These are phyloP conservation scores for Microchirus variegatus DNA, from an alignment of 2,797 vertebrate species.

Conservation along the genomic window DNA sequence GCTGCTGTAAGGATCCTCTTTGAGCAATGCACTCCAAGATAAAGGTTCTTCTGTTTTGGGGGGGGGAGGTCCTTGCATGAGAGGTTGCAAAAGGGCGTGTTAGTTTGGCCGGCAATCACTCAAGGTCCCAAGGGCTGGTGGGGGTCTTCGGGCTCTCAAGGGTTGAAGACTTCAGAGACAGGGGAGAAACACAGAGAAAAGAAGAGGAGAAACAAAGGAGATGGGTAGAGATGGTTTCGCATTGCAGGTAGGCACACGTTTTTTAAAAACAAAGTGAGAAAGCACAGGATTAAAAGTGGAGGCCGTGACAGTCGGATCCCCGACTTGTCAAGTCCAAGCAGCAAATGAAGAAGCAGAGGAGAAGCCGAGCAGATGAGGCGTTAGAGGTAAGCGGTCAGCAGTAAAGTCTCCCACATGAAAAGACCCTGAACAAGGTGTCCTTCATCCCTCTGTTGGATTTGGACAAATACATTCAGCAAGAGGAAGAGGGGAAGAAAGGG, in stretches of 20 bases:
- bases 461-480: slow-evolving; percentile 81
- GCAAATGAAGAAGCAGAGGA: slow-evolving; percentile 73
- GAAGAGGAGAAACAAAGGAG: slow-evolving; percentile 80
- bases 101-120: slow-evolving; percentile 80
- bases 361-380: slow-evolving; percentile 70
- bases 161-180: slow-evolving; percentile 84
- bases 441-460: slow-evolving; percentile 65
- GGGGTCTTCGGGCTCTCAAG: slow-evolving; percentile 84
- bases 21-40: slow-evolving; percentile 61
- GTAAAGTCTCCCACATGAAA: slow-evolving; percentile 63
- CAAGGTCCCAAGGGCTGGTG: slow-evolving; percentile 84
- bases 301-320: slow-evolving; percentile 58
- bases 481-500: slow-evolving; percentile 53
- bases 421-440: slow-evolving; percentile 62
- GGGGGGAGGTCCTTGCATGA: slow-evolving; percentile 59
- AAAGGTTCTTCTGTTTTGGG: slow-evolving; percentile 62
- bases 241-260: slow-evolving; percentile 65
- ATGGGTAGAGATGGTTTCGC: slow-evolving; percentile 80
- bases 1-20: slow-evolving; percentile 55
- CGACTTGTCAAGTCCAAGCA: slow-evolving; percentile 76
- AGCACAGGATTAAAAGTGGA: slow-evolving; percentile 64
- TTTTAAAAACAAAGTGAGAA: slow-evolving; percentile 56
- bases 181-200: slow-evolving; percentile 83
- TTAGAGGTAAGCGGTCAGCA: slow-evolving; percentile 59
- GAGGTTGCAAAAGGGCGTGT: slow-evolving; percentile 61